Conservation (phyloP, 2,113 vertebrate genomes). For the Lagopus muta region DNA sequence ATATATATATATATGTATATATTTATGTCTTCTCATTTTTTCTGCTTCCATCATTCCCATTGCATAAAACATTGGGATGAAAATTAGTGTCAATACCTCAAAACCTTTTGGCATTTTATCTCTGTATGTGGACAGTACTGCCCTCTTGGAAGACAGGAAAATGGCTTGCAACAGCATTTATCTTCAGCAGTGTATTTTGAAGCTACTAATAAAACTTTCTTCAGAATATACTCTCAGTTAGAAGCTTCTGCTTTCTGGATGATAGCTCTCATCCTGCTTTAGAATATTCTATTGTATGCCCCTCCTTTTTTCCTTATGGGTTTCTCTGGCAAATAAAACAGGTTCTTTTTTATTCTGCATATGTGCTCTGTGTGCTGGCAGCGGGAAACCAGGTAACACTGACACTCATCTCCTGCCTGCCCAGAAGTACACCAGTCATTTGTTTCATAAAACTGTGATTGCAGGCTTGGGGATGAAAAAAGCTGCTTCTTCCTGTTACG, state of each 20-base stretch:
- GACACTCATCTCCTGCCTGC: neutral
- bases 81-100: neutral
- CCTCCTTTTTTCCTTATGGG: neutral
- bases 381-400: neutral
- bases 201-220: neutral
- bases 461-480: neutral
- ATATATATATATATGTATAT: neutral
- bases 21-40: neutral
- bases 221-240: neutral
- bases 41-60: neutral
- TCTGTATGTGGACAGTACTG: neutral
- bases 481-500: neutral
- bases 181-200: neutral
- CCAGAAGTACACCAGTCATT: rapidly evolving
- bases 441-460: neutral
- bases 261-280: neutral
- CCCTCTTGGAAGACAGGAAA: neutral
- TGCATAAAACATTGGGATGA: neutral
- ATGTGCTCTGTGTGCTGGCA: neutral
- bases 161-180: neutral
- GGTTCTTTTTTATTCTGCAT: neutral
- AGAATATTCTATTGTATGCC: neutral
- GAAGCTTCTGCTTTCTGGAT: neutral
- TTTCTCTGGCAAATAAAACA: neutral
- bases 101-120: neutral